Conservation (phyloP, 2,888 invertebrate genomes). For the Philhelius pedissequus region DNA sequence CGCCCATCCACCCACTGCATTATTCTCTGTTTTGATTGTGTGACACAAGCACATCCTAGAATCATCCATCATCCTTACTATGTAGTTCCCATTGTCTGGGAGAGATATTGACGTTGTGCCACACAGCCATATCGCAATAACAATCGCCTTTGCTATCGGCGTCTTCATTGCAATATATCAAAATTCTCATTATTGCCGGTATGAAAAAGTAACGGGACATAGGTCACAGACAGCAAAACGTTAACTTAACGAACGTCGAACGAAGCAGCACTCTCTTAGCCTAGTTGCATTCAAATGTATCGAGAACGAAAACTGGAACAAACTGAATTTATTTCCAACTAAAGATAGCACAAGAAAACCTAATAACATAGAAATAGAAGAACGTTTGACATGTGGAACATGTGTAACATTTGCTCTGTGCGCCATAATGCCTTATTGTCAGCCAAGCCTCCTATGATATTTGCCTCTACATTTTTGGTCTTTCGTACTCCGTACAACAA, state of each 20-base stretch:
- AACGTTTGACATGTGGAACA: conserved; percentile 17
- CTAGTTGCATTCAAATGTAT: neutral
- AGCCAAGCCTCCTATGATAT: neutral
- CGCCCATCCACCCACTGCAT: neutral
- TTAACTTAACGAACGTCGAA: conserved; percentile 58
- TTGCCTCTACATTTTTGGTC: conserved; percentile 12
- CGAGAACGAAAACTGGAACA: neutral
- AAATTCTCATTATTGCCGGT: conserved; percentile 45
- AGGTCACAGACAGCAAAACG: conserved; percentile 29
- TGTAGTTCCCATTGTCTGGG: conserved; percentile 25
- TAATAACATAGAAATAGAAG: conserved; percentile 18
- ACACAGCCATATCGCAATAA: neutral
- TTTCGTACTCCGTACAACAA: neutral
- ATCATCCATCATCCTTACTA: conserved; percentile 40
- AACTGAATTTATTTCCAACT: conserved; percentile 20
- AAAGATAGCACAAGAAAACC: neutral
- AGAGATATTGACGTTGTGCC: conserved; percentile 22
- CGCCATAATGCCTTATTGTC: neutral
- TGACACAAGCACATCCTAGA: conserved; percentile 40
- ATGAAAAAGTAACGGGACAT: conserved; percentile 26
- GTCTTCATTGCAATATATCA: conserved; percentile 22
- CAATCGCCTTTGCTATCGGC: conserved; percentile 4
- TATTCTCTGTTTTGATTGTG: conserved; percentile 53
- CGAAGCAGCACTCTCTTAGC: conserved; percentile 27
- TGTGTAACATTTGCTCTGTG: conserved; percentile 1